A percentile compares a stretch with the other conserved stretches of the same genome.
These are phyloP conservation scores for Perithous albicinctus DNA, from an alignment of 2,888 invertebrate species.

Conservation along the genomic window DNA sequence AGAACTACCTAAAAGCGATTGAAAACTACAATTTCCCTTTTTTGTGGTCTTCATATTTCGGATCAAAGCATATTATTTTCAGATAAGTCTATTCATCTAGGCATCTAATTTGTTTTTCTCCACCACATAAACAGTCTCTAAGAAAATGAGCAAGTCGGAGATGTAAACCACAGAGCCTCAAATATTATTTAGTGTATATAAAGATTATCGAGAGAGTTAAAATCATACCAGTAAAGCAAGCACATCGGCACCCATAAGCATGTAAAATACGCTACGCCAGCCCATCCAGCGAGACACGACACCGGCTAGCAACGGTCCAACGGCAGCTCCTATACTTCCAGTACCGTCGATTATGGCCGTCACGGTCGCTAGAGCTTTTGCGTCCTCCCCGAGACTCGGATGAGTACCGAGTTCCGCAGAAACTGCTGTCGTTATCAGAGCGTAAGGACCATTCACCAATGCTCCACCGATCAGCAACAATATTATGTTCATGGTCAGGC, in stretches of 20 bases:
- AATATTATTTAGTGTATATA: too few relatives aligned
- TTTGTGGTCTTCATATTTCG: too few relatives aligned
- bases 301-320: slow-evolving; percentile 96
- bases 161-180: too few relatives aligned
- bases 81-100: too few relatives aligned
- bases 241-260: slow-evolving; percentile 94
- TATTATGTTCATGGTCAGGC: slow-evolving; percentile 87
- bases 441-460: slow-evolving; percentile 98
- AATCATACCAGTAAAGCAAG: slow-evolving; percentile 89
- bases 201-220: too few relatives aligned
- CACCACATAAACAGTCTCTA: too few relatives aligned
- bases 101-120: too few relatives aligned
- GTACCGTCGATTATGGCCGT: slow-evolving; percentile 99
- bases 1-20: slow-evolving; percentile 2
- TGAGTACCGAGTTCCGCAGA: slow-evolving; percentile 97
- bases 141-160: too few relatives aligned
- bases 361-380: slow-evolving; percentile 97
- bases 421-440: slow-evolving; percentile 98
- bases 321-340: slow-evolving; percentile 96
- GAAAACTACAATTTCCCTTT: too few relatives aligned
- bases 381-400: slow-evolving; percentile 92
- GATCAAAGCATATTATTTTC: too few relatives aligned
- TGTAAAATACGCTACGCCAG: slow-evolving; percentile 95
- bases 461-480: slow-evolving; percentile 91
- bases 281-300: slow-evolving; percentile 89